Conservation (phyloP, 2,113 vertebrate genomes). For the Ibidorhyncha struthersii region DNA sequence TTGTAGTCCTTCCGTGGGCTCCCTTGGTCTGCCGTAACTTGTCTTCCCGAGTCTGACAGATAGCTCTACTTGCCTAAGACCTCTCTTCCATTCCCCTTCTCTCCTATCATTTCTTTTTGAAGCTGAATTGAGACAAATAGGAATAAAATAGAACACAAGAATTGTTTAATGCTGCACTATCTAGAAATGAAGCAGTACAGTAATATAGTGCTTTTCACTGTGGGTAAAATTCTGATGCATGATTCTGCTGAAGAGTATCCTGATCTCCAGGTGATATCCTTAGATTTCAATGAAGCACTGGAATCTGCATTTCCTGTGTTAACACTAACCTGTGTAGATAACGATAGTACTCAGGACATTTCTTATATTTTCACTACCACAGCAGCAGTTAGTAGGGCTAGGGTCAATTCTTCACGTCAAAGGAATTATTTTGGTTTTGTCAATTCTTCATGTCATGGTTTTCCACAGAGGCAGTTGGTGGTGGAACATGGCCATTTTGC, state of each 20-base stretch:
- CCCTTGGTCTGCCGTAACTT: background rate
- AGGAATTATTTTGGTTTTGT: background rate
- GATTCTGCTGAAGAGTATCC: background rate
- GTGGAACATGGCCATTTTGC: background rate
- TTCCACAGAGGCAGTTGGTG: background rate
- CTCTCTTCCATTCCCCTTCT: background rate
- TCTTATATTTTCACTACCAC: background rate
- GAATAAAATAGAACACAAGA: background rate
- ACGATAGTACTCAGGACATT: background rate
- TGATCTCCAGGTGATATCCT: background rate
- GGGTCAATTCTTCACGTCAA: background rate
- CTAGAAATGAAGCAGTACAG: background rate
- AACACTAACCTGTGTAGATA: background rate
- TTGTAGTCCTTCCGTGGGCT: background rate
- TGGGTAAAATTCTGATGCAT: background rate
- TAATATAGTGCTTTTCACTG: background rate
- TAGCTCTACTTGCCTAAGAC: background rate
- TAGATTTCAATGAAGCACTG: background rate
- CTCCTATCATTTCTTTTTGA: background rate
- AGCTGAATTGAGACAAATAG: background rate
- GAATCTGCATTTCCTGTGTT: background rate
- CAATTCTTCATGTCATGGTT: background rate
- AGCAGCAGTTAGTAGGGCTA: background rate
- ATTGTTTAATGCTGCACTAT: background rate
- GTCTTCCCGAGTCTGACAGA: background rate